These are phyloP conservation scores for Gadopsis marmoratus DNA, from an alignment of 2,797 vertebrate species.

Conservation along the genomic window DNA sequence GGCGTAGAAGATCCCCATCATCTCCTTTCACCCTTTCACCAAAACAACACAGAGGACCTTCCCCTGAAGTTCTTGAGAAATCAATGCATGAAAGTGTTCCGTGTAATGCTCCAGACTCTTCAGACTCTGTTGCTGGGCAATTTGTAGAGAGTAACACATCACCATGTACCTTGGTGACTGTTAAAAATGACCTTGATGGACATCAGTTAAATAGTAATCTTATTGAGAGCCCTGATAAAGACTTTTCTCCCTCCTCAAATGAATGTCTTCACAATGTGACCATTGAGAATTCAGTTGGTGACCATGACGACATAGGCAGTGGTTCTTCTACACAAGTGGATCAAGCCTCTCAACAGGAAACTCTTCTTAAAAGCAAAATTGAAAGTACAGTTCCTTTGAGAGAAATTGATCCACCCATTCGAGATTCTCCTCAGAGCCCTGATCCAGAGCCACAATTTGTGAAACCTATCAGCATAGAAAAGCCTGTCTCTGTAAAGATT, in stretches of 20 bases:
- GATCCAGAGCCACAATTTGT: slow-evolving; percentile 87
- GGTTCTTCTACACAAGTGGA: slow-evolving; percentile 32
- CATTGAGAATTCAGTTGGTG: slow-evolving; percentile 43
- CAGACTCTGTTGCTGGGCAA: slow-evolving; percentile 75
- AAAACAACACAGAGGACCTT: slow-evolving; percentile 72
- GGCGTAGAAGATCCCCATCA: slow-evolving; percentile 74
- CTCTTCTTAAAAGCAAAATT: slow-evolving; percentile 58
- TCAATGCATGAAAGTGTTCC: slow-evolving; percentile 69
- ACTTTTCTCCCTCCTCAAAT: slow-evolving; percentile 20
- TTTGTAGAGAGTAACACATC: slow-evolving; percentile 76
- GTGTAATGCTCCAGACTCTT: slow-evolving; percentile 53
- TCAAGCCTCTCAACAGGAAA: slow-evolving; percentile 44
- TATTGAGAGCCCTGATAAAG: slow-evolving; percentile 42
- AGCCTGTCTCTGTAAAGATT: slow-evolving; percentile 30
- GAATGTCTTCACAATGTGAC: slow-evolving; percentile 54
- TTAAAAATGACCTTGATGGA: slow-evolving; percentile 67
- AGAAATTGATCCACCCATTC: slow-evolving; percentile 76
- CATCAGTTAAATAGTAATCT: slow-evolving; percentile 38
- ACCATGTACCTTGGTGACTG: slow-evolving; percentile 31
- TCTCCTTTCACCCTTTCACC: slow-evolving; percentile 60
- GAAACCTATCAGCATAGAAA: slow-evolving; percentile 67
- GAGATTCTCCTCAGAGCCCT: slow-evolving; percentile 83
- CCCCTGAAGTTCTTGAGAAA: slow-evolving; percentile 75
- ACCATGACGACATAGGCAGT: slow-evolving; percentile 6
- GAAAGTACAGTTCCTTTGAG: slow-evolving; percentile 73